phyloP scores from a whole-genome alignment of 2,888 invertebrate species.

The Nephrotoma appendiculata region DNA sequence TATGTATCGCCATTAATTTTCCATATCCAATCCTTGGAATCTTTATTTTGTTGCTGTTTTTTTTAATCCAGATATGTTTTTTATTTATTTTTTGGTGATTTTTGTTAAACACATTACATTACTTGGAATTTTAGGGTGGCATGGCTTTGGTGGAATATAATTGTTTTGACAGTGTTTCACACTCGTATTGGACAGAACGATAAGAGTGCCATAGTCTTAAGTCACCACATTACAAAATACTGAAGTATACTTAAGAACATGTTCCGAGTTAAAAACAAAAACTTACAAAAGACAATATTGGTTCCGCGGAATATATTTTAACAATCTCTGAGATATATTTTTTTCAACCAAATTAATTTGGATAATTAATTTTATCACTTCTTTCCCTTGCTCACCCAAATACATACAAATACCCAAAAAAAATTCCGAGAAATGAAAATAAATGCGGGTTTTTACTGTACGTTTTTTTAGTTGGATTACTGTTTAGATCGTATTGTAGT shows the following conservation, averaged over 20 bases:
- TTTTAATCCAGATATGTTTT: neutral
- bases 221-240: too few species aligned
- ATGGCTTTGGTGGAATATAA: too few species aligned
- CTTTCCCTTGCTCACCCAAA: neutral
- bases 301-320: neutral
- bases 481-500: neutral
- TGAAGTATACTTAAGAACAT: too few species aligned
- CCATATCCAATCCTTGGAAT: neutral
- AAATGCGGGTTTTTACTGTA: neutral
- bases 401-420: neutral
- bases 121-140: too few species aligned
- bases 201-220: too few species aligned
- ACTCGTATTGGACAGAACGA: too few species aligned
- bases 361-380: neutral
- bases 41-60: neutral
- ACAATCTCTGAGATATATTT: neutral
- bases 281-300: too few species aligned
- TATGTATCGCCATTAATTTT: neutral
- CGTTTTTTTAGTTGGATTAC: neutral
- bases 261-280: too few species aligned
- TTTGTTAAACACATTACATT: too few species aligned
- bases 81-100: neutral
- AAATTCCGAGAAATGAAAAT: neutral
- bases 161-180: too few species aligned
- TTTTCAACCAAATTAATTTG: neutral